phyloP scores from a whole-genome alignment of 35 echinoderm and acorn worm species.

The Ptychodera flava region DNA sequence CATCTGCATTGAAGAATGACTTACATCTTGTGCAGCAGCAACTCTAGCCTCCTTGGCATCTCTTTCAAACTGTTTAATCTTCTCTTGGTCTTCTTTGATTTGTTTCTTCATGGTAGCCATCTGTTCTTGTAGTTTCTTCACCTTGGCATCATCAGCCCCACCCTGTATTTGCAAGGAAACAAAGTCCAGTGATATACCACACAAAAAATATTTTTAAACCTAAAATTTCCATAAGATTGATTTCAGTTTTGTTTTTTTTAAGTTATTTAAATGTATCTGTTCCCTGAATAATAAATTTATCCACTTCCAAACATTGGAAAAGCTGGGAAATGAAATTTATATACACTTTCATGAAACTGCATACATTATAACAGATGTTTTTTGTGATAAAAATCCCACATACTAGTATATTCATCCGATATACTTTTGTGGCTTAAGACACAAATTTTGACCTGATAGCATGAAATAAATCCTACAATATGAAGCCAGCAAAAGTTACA shows the following conservation, averaged over 20 bases:
- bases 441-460: background rate
- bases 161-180: background rate
- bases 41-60: slow-evolving; percentile 77
- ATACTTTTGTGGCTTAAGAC: background rate
- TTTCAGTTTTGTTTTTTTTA: no score
- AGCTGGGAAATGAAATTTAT: background rate
- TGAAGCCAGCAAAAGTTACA: no score
- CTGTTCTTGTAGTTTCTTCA: slow-evolving; percentile 74
- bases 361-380: background rate
- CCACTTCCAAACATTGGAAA: no score
- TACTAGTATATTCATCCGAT: background rate
- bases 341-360: background rate
- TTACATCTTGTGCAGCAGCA: slow-evolving; percentile 85
- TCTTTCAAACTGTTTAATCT: slow-evolving; percentile 56
- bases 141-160: slow-evolving; percentile 61
- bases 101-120: slow-evolving; percentile 74
- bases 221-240: no score
- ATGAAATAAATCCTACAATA: no score
- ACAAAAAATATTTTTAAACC: no score
- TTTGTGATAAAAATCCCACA: background rate
- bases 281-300: no score
- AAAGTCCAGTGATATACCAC: no score
- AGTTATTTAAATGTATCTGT: no score
- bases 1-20: no score
- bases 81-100: slow-evolving; percentile 62